phyloP scores from a whole-genome alignment of 2,888 invertebrate genomes.

The Eupithecia vulgata region DNA sequence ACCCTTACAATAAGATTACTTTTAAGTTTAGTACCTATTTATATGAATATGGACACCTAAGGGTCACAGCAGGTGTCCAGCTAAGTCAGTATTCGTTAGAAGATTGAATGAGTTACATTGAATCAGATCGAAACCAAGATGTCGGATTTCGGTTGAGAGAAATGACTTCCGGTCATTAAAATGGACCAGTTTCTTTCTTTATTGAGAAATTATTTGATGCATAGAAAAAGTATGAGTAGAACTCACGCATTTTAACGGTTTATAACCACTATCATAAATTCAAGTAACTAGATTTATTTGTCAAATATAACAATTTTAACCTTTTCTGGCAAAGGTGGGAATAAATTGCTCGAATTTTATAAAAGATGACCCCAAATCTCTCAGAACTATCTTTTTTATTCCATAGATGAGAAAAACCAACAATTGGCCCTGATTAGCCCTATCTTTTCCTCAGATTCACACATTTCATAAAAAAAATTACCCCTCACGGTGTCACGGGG shows the following conservation, averaged over 20 bases:
- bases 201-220: neutral
- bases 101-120: conserved; percentile 39
- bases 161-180: conserved; percentile 34
- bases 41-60: conserved; percentile 70
- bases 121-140: conserved; percentile 21
- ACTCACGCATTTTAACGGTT: neutral
- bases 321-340: conserved; percentile 24
- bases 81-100: conserved; percentile 64
- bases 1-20: conserved; percentile 31
- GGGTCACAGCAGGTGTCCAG: conserved; percentile 77
- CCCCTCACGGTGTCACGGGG: conserved; percentile 64
- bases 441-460: conserved; percentile 57
- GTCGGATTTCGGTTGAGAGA: conserved; percentile 16
- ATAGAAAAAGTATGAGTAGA: neutral
- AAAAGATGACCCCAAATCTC: conserved; percentile 29
- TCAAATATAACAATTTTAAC: conserved; percentile 10
- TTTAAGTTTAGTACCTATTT: conserved; percentile 45
- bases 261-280: neutral
- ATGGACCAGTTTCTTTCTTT: conserved; percentile 22
- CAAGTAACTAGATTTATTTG: neutral
- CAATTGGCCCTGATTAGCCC: conserved; percentile 64
- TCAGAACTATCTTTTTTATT: neutral
- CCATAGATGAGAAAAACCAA: conserved; percentile 33
- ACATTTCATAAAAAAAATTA: conserved; percentile 61
- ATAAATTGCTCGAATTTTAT: conserved; percentile 20